Conservation (phyloP, 2,797 vertebrate genomes). For the Bryconaethiops microstoma region DNA sequence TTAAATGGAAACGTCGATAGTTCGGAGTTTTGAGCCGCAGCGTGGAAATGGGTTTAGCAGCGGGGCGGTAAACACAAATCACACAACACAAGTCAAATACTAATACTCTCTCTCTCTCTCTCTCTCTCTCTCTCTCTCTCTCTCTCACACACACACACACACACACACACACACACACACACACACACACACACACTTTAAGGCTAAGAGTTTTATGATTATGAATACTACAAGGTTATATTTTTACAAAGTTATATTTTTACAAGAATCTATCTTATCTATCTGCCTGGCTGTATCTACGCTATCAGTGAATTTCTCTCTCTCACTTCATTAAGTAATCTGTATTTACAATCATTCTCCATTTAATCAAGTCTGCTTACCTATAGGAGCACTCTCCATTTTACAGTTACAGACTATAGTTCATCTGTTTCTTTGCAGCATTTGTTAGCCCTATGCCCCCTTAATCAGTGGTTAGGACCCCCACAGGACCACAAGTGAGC, state of each 20-base stretch:
- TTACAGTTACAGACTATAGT: too few species aligned
- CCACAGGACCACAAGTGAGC: too few species aligned
- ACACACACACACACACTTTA: background rate
- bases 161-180: background rate
- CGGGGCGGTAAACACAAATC: conserved; percentile 74
- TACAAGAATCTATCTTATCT: background rate
- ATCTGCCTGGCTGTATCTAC: too few species aligned
- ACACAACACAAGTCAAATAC: background rate
- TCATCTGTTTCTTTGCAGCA: too few species aligned
- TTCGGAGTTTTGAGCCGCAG: conserved; percentile 68
- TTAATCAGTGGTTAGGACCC: too few species aligned
- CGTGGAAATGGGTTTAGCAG: conserved; percentile 76
- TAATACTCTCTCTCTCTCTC: too few species aligned
- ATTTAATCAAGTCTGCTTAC: too few species aligned
- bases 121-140: conserved; percentile 31
- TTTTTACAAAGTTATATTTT: background rate
- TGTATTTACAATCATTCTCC: too few species aligned
- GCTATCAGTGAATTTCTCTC: too few species aligned
- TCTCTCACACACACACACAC: conserved; percentile 56
- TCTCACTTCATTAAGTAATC: too few species aligned
- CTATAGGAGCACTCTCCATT: too few species aligned
- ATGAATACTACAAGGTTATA: background rate
- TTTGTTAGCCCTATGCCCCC: too few species aligned
- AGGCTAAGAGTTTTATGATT: background rate
- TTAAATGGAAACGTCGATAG: conserved; percentile 76